Evolutionary conservation across 2,797 vertebrate genomes (phyloP), one percentile per base, ranked within the genome.

Genomic region (Hypotaenidia philippensis): DNA sequence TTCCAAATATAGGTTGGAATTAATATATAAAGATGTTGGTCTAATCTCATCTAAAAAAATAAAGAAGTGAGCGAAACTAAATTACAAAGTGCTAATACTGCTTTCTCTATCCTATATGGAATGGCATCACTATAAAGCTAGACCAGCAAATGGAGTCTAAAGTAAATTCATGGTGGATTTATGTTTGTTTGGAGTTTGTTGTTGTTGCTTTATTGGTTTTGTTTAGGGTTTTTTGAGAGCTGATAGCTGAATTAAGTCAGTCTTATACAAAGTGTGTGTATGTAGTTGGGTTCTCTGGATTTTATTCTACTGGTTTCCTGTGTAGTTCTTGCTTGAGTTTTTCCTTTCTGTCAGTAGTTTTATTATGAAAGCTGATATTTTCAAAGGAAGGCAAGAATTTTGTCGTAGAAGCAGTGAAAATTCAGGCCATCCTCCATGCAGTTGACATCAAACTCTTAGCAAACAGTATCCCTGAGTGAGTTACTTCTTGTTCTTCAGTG

Each of bases 31-130:
- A 81, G 17, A 17, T 61, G 44, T 47, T 22, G 18, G 9, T 50
- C 29, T 68, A 25, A 80, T 71, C 29, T 69, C 38, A 13, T 41
- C 20, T 18, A n/a, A 45, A 27, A 22, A 34, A 38, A 45, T 31
- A 31, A 29, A 19, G 20, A 26, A 60, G 8, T 4, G 23, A 11
- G 11, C 34, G 44, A 44, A 72, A 66, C 77, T 29, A 70, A 47
- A 34, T 65, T 19, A 11, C 9, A 29, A 44, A 0, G 0, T 59
- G 10, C 6, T 61, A 32, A 2, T 53, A n/a, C 22, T 76, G 41
- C 34, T 78, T 77, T 63, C 17, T 60, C 20, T 65, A 1, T 66
- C n/a, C 6, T 64, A 1, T 31, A 5, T 6, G 8, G 56, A 69
- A 44, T 79, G 52, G 59, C 11, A 19, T 77, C 9, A 26, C 26